Evolutionary conservation across 2,113 vertebrate genomes (phyloP), one percentile per base, ranked within the genome.

Genomic region (Tinamus guttatus): DNA sequence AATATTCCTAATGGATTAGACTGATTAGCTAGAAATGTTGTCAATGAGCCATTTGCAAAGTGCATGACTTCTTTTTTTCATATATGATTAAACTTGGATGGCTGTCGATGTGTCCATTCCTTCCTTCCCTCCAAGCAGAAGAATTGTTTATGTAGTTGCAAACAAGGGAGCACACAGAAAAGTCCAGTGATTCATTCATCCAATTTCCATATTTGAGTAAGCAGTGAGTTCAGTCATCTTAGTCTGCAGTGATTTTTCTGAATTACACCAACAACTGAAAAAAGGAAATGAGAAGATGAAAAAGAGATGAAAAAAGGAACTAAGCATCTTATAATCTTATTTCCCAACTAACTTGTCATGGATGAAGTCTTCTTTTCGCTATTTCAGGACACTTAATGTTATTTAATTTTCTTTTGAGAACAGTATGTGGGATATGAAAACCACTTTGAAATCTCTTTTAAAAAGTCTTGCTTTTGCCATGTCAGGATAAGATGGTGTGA

Each of bases 381-480:
- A 24, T 85, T 87, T 76, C 65, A 51, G 64, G 52, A 62, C 18
- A 65, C 7, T 8, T 71, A 34, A 62, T 54, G 24, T 59, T 81
- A 67, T 63, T 92, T 94, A 54, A 64, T 83, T 94, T 18, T 81
- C 49, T 32, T 88, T 59, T 32, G 52, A 34, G 16, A 21, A 11
- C 56, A 84, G 20, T 20, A 34, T 40, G 24, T 63, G 16, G 27
- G 30, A 30, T 81, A 65, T 32, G 52, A 93, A 88, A 74, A 22
- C 2, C 16, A 45, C 54, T 32, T 49, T 45, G n/a, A 91, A 93
- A 89, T 64, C 45, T 40, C 19, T 73, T 93, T 59, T 70, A 90
- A 81, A n/a, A 68, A 81, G 77, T 89, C 60, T 86, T 49, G 5
- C 69, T 86, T 95, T 93, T 96, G 62, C 90, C 32, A 19, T 77